These are phyloP conservation scores for Agrenia bidenticulata DNA, from an alignment of 2,888 invertebrate genomes.

Conservation along the genomic window DNA sequence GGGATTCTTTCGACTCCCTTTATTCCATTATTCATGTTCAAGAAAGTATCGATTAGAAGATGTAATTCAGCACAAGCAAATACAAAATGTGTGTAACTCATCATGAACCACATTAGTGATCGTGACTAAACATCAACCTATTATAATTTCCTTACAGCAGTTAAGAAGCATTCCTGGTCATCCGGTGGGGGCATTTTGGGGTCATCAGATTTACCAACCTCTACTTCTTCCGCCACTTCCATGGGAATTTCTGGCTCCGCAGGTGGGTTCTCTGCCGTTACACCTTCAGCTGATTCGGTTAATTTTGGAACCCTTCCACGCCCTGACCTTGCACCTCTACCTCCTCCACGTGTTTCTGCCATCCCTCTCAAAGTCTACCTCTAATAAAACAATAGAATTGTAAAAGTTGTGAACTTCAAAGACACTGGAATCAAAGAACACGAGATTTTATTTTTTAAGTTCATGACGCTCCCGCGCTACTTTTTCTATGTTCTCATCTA, in stretches of 20 bases:
- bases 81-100: background rate
- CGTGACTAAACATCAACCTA: background rate
- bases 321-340: background rate
- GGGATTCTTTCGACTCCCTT: too few relatives aligned
- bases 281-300: background rate
- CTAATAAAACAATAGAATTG: too few relatives aligned
- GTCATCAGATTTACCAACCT: background rate
- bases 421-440: too few relatives aligned
- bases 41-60: too few relatives aligned
- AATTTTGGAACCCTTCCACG: background rate
- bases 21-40: too few relatives aligned
- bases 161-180: background rate
- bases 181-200: background rate
- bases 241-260: background rate
- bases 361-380: background rate
- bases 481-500: too few relatives aligned
- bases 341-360: background rate
- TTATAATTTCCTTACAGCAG: slow-evolving; percentile 7
- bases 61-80: too few relatives aligned
- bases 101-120: background rate
- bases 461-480: too few relatives aligned
- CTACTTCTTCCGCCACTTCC: background rate
- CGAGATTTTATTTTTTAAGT: too few relatives aligned
- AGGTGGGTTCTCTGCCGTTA: background rate
- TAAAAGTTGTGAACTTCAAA: too few relatives aligned